Evolutionary conservation across 30 jellyfish, hydroid and myxozoan species (phyloP), one percentile per base, ranked within the genome.

Genomic region (Hydractinia echinata): DNA sequence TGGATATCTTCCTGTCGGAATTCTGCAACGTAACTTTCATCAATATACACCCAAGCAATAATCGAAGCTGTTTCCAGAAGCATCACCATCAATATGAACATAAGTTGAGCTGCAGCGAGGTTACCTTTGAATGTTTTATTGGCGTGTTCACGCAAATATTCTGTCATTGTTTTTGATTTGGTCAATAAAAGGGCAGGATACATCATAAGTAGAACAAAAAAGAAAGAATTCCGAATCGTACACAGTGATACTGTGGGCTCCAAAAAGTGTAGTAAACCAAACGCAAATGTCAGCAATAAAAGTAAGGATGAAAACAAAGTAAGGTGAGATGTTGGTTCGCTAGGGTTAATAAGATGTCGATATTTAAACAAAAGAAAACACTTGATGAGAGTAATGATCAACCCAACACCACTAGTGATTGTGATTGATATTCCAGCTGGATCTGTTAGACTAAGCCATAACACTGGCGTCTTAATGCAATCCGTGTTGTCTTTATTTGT

Each of bases 211-310:
- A 89, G 79, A 71, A 89, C 53, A 64, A 85, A 85, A 61, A 89
- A 89, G 61, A 76, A 79, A 11, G 93, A 81, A 70, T 88, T 85
- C 51, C 95, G 77, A 18, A 78, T 88, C 11, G 87, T 66, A 79
- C 97, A 89, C 18, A 89, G 79, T 9, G 67, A 21, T 44, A 77
- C 79, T 49, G 81, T 81, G 52, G 97, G 97, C 80, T 89, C 74
- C 16, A 73, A 10, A 66, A 89, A 64, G 61, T 84, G 95, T 5
- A 79, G 39, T 15, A 76, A 51, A 6, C 97, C 97, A 79, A 80
- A 89, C 4, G 48, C 55, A 85, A 89, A 89, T 14, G 95, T 51
- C 54, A 89, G 76, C 13, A 84, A 50, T 73, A 85, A 62, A 15
- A 85, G 55, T 5, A 81, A 51, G 48, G 77, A 21, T 30, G 95